A percentile compares a stretch with the other conserved stretches of the same genome.
Conservation (phyloP, 2,113 vertebrate species). For the Prolemur simus region DNA sequence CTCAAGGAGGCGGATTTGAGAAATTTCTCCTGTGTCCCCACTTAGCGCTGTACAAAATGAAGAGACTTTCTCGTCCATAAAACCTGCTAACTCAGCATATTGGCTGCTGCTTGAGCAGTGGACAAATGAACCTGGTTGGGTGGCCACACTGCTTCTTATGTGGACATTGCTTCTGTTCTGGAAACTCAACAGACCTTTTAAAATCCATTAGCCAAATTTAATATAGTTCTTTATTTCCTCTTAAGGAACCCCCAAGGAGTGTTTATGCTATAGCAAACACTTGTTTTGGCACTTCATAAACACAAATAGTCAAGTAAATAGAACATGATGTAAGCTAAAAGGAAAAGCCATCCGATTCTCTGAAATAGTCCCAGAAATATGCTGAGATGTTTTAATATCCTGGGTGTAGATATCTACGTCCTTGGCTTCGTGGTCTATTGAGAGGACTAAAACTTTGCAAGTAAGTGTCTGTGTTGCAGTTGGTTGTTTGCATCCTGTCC, state of each 20-base stretch:
- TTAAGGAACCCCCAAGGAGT: not conserved
- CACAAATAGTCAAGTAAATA: not conserved
- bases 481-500: not conserved
- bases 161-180: not conserved
- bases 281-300: not conserved
- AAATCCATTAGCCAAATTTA: not conserved
- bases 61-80: no score
- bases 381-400: not conserved
- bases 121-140: no score
- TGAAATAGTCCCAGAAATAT: not conserved
- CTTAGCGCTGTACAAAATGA: no score
- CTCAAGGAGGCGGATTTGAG: no score
- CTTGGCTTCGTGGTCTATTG: not conserved
- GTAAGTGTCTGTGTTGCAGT: not conserved
- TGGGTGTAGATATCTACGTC: not conserved
- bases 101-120: no score
- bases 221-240: not conserved
- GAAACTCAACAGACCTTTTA: not conserved
- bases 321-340: not conserved
- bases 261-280: not conserved
- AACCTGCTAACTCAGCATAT: no score
- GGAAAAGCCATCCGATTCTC: not conserved
- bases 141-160: not conserved
- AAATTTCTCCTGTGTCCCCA: no score
- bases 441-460: not conserved